These are phyloP conservation scores for Drosophila cardini DNA, from an alignment of 1,140 invertebrate species.

Conservation along the genomic window DNA sequence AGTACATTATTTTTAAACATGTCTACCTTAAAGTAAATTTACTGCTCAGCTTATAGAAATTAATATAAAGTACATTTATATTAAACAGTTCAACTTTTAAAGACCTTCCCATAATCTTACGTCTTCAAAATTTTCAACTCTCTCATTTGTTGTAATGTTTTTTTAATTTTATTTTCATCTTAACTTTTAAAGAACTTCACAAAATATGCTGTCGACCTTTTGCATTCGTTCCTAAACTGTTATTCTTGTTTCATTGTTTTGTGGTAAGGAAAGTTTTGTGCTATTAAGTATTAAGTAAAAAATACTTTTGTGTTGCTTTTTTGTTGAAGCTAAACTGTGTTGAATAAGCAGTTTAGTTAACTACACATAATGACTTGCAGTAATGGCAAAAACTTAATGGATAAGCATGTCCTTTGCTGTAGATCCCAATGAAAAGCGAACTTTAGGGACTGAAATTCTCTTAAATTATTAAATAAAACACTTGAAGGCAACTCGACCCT, in stretches of 20 bases:
- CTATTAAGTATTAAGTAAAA: not conserved
- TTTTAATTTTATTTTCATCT: no score
- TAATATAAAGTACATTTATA: no score
- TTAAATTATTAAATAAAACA: constrained; percentile 37
- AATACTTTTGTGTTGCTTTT: not conserved
- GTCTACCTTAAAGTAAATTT: no score
- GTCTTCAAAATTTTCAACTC: no score
- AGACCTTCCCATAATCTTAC: no score
- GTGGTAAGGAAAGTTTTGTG: not conserved
- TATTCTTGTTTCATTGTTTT: not conserved
- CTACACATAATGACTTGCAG: constrained; percentile 9
- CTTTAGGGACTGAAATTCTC: constrained; percentile 4
- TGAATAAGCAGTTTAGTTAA: constrained; percentile 11
- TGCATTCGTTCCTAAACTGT: no score
- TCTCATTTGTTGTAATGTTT: no score
- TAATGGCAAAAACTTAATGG: constrained; percentile 6
- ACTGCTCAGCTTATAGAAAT: no score
- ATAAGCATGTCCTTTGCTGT: constrained; percentile 4
- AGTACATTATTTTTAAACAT: no score
- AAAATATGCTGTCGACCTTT: no score
- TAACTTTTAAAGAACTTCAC: no score
- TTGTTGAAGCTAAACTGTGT: not conserved
- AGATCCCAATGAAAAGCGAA: not conserved
- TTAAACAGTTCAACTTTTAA: no score
- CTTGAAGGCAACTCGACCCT: constrained; percentile 31